Base-by-base conservation (phyloP, 2,888 invertebrate genomes). In the Cyrtodaria siliqua region DNA sequence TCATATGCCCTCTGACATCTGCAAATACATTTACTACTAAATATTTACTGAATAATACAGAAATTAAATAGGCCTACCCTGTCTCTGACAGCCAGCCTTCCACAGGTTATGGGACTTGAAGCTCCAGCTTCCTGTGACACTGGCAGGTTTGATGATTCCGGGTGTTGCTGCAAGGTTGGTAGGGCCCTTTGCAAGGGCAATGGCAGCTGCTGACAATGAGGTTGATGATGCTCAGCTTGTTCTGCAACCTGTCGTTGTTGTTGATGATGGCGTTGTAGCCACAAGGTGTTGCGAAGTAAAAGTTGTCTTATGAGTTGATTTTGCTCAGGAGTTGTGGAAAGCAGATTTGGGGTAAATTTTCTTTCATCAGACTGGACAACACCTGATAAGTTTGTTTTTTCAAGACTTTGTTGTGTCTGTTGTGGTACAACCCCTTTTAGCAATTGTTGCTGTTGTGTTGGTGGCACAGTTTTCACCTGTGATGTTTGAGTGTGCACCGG, bases 71-170 rank as follows among this genome's bases (percentile, higher is more conserved):
- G 18, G 29, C 52, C 9, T 55, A 63, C 63, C 63, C 53, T 24
- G 16, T 53, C 18, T 24, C 14, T 55, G 55, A 53, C 53, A 38
- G 8, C 16, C 24, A 18, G 26, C 14, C 16, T 18, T 12, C 18
- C 53, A n/a, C 53, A 40, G 18, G 63, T 63, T 53, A 63, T 63
- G 52, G 26, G 44, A 63, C 55, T 53, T 23, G 53, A 18, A n/a
- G 26, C 44, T 50, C 16, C 9, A 2, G 44, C n/a, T 16, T 44
- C 33, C 33, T 16, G 44, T 44, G 44, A 18, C 16, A 18, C n/a
- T 4, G 16, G 44, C 16, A 44, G 16, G 3, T 44, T 16, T 9
- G 44, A 20, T 16, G 44, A 4, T 16, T 20, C n/a, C 44, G 4
- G 44, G 20, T 16, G 44, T 16, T 3, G 4, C n/a, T 44, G 44